Percentiles rank a stretch among this genome's conserved stretches.
phyloP scores from a whole-genome alignment of 2,888 invertebrate genomes.

The Isoperla grammatica region DNA sequence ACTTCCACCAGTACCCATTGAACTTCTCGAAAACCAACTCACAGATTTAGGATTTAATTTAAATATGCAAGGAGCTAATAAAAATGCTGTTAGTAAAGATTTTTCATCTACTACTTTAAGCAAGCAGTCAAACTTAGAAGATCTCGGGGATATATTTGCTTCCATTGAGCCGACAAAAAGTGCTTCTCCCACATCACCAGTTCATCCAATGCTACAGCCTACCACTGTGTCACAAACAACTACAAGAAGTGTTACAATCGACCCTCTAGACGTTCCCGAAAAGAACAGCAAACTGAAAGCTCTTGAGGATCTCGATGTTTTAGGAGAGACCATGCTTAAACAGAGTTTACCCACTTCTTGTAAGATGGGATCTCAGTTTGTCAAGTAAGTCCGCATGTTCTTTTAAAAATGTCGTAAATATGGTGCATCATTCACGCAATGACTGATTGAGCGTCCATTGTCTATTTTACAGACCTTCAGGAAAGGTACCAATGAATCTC shows the following conservation, averaged over 20 bases:
- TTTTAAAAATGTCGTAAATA: too few relatives aligned
- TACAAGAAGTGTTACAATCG: background rate
- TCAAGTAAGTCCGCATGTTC: constrained; percentile 40
- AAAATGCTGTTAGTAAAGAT: too few relatives aligned
- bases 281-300: constrained; percentile 50
- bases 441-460: too few relatives aligned
- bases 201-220: constrained; percentile 6
- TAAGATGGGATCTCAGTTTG: constrained; percentile 43
- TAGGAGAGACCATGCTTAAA: constrained; percentile 75
- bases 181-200: background rate
- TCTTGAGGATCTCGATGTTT: constrained; percentile 68
- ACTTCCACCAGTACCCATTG: constrained; percentile 30
- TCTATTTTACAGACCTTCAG: constrained; percentile 46
- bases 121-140: constrained; percentile 25
- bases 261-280: constrained; percentile 31
- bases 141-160: constrained; percentile 29
- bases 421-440: too few relatives aligned
- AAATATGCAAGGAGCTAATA: background rate
- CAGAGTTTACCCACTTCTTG: constrained; percentile 54
- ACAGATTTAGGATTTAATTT: background rate
- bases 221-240: background rate
- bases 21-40: constrained; percentile 19
- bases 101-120: background rate
- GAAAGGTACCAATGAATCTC: constrained; percentile 62
- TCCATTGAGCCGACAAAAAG: constrained; percentile 7